Evolutionary conservation across 2,888 invertebrate species (phyloP).

Genomic region (Acanthosepion pharaonis): DNA sequence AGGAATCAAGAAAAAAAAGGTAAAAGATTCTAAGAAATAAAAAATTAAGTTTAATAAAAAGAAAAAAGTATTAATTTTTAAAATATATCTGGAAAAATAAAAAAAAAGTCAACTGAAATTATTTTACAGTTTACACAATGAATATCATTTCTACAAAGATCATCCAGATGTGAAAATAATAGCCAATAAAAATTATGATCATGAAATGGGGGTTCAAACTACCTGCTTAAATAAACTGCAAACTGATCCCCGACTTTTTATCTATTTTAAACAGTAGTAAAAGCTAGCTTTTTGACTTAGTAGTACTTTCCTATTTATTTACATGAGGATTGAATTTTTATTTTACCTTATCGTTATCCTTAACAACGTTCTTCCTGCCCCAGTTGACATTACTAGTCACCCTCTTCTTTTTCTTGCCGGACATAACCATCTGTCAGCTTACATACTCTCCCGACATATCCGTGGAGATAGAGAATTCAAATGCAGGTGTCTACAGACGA

Average conservation of each 20-base stretch:
- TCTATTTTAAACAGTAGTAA: background rate
- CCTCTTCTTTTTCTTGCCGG: conserved; percentile 44
- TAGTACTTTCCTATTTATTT: background rate
- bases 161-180: background rate
- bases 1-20: too few species aligned
- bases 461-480: background rate
- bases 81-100: background rate
- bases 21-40: too few species aligned
- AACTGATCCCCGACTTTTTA: background rate
- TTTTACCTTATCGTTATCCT: conserved; percentile 35
- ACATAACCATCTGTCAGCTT: conserved; percentile 43
- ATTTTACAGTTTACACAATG: background rate
- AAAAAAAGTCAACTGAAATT: background rate
- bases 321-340: background rate
- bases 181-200: background rate
- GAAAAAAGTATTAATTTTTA: background rate
- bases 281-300: background rate
- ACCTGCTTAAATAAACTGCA: background rate
- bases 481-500: conserved; percentile 20
- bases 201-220: background rate
- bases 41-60: too few species aligned
- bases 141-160: background rate
- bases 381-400: conserved; percentile 35
- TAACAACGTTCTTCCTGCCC: conserved; percentile 41
- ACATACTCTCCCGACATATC: conserved; percentile 35